phyloP scores from a whole-genome alignment of 2,888 invertebrate genomes.

The Brachynemurus nebulosus region DNA sequence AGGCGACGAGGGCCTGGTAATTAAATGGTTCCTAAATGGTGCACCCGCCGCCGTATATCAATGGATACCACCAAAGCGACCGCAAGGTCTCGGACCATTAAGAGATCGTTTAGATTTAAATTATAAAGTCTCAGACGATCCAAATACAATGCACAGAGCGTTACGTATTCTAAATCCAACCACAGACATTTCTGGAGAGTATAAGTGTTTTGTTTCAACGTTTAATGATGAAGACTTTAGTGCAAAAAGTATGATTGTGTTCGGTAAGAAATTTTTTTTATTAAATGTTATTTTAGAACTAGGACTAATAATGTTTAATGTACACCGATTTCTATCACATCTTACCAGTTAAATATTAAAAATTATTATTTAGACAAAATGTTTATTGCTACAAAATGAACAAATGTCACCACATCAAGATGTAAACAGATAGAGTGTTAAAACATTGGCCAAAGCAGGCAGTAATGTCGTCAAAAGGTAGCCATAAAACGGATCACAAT shows the following conservation, averaged over 20 bases:
- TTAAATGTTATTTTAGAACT: background rate
- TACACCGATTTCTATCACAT: too few relatives aligned
- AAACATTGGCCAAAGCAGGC: too few relatives aligned
- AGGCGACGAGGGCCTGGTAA: constrained; percentile 52
- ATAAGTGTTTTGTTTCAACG: constrained; percentile 58
- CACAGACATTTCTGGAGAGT: constrained; percentile 55
- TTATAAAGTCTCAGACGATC: constrained; percentile 49
- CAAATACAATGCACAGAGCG: constrained; percentile 54
- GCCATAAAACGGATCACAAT: too few relatives aligned
- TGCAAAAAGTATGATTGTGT: constrained; percentile 49
- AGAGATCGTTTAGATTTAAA: constrained; percentile 45
- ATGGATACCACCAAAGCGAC: constrained; percentile 59
- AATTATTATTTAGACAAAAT: too few relatives aligned
- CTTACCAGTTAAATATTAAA: too few relatives aligned
- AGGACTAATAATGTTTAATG: too few relatives aligned
- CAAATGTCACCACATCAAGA: too few relatives aligned
- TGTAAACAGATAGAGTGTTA: too few relatives aligned
- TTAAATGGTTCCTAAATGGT: constrained; percentile 62
- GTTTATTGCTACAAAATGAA: too few relatives aligned
- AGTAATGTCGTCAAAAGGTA: too few relatives aligned
- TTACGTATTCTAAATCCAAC: constrained; percentile 52
- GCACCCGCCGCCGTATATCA: constrained; percentile 57
- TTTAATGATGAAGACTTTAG: constrained; percentile 51
- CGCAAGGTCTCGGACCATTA: constrained; percentile 45
- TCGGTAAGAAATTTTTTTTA: constrained; percentile 37